phyloP scores from a whole-genome alignment of 2,888 invertebrate species.

The Sthenelais limicola region DNA sequence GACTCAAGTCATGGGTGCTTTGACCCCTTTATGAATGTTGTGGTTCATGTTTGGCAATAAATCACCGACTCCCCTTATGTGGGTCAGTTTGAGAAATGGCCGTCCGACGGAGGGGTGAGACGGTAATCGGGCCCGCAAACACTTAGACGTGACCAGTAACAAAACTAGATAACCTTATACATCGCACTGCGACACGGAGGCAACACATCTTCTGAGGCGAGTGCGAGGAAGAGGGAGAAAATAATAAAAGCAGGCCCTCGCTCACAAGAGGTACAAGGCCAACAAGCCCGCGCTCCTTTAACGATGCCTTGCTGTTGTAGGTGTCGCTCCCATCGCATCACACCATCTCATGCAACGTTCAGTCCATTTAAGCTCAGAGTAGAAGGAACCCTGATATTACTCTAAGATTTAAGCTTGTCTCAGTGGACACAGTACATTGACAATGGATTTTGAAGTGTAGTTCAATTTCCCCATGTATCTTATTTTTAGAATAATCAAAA shows the following conservation, averaged over 20 bases:
- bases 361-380: too few species aligned
- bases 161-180: neutral
- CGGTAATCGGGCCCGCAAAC: conserved; percentile 18
- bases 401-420: too few species aligned
- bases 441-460: too few species aligned
- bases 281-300: too few species aligned
- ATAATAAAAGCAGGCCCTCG: neutral
- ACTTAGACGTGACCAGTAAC: neutral
- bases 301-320: conserved; percentile 4
- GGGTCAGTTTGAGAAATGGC: neutral
- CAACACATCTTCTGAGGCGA: neutral
- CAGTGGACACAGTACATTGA: too few species aligned
- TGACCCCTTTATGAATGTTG: conserved; percentile 14
- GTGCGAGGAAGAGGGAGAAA: neutral
- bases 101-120: conserved; percentile 4
- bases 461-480: too few species aligned
- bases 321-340: neutral
- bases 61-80: neutral
- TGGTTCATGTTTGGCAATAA: conserved; percentile 7
- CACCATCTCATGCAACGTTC: too few species aligned
- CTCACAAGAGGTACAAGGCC: neutral
- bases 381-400: too few species aligned
- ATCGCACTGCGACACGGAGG: neutral
- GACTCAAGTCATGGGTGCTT: conserved; percentile 1
- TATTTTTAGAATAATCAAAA: too few species aligned